Evolutionary conservation across 1,140 invertebrate genomes (phyloP).

Genomic region (Planococcus citri): DNA sequence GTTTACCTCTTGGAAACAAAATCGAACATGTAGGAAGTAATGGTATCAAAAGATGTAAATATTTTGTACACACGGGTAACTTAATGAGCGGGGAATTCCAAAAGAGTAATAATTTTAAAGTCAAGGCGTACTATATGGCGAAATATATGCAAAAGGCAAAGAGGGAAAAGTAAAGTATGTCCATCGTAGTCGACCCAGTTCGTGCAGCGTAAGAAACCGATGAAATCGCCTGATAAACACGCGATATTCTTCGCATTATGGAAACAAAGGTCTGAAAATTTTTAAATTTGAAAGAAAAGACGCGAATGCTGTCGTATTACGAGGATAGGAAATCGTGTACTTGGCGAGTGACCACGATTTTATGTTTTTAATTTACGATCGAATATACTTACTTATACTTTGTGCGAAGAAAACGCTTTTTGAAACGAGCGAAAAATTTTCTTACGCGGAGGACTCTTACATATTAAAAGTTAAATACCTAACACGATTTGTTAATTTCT

Average conservation of each 20-base stretch:
- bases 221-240: slow-evolving; percentile 16
- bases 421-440: not conserved
- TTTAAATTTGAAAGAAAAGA: slow-evolving; percentile 4
- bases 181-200: slow-evolving; percentile 16
- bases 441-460: not conserved
- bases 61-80: not conserved
- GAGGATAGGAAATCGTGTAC: slow-evolving; percentile 14
- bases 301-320: not conserved
- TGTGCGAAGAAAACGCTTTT: not conserved
- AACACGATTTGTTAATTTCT: too few relatives aligned
- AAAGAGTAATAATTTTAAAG: slow-evolving; percentile 17
- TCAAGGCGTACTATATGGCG: slow-evolving; percentile 11
- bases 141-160: not conserved
- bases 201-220: slow-evolving; percentile 8
- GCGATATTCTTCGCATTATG: slow-evolving; percentile 13
- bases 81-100: slow-evolving; percentile 15
- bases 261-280: slow-evolving; percentile 19
- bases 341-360: not conserved
- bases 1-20: not conserved
- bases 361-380: not conserved
- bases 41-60: slow-evolving; percentile 8
- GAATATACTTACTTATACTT: not conserved
- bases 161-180: slow-evolving; percentile 10
- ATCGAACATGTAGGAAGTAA: not conserved
- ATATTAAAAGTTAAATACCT: too few relatives aligned